Evolutionary conservation across 2,113 vertebrate genomes (phyloP).

Genomic region (Cygnus buccinator): DNA sequence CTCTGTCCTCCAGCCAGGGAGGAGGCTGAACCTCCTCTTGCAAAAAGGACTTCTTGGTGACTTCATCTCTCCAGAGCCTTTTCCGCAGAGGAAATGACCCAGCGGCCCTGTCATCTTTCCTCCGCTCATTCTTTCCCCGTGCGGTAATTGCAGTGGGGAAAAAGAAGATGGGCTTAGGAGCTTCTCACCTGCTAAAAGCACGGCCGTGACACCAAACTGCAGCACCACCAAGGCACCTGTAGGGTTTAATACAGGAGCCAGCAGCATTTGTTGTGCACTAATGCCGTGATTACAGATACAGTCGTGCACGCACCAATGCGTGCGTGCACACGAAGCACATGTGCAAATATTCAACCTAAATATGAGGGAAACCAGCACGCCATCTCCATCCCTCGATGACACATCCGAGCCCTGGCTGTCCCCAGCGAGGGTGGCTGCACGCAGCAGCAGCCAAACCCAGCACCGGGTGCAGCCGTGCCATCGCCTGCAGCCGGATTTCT

Average conservation of each 20-base stretch:
- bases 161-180: not conserved
- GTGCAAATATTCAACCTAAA: not conserved
- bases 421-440: too few relatives aligned
- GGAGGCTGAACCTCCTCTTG: not conserved
- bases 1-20: not conserved
- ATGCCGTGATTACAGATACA: not conserved
- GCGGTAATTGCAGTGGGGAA: not conserved
- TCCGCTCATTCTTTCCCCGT: not conserved
- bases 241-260: not conserved
- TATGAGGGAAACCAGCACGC: not conserved
- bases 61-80: conserved; percentile 23
- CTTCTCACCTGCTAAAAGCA: not conserved
- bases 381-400: not conserved
- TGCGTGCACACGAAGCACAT: fast-evolving
- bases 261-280: not conserved
- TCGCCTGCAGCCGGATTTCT: too few relatives aligned
- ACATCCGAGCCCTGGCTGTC: too few relatives aligned
- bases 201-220: fast-evolving
- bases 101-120: conserved; percentile 24
- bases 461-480: too few relatives aligned
- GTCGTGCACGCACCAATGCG: not conserved
- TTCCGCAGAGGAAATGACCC: not conserved
- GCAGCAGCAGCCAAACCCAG: too few relatives aligned
- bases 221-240: not conserved
- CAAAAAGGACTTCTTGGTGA: not conserved